phyloP scores from a whole-genome alignment of 2,113 vertebrate species.

The Xiphophorus hellerii region DNA sequence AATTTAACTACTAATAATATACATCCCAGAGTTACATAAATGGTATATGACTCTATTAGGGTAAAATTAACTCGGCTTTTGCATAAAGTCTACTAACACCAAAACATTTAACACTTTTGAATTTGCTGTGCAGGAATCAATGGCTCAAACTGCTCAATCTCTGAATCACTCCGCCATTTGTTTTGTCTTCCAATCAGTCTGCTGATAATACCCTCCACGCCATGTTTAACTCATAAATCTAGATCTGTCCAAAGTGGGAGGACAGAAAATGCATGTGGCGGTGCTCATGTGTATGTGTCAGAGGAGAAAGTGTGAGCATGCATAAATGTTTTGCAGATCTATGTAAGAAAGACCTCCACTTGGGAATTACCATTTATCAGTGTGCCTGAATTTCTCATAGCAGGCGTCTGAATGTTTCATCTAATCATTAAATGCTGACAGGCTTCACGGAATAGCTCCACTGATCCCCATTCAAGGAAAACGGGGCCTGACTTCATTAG shows the following conservation, averaged over 20 bases:
- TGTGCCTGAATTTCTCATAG: constrained; percentile 40
- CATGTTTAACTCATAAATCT: constrained; percentile 59
- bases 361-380: constrained; percentile 52
- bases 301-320: constrained; percentile 18
- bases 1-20: too few relatives aligned
- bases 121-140: constrained; percentile 47
- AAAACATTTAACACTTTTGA: too few relatives aligned
- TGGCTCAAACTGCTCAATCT: constrained; percentile 48
- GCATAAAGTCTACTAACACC: too few relatives aligned
- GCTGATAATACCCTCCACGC: constrained; percentile 34
- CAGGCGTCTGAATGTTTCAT: constrained; percentile 66
- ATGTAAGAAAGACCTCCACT: constrained; percentile 20
- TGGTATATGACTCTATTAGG: too few relatives aligned
- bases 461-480: constrained; percentile 68
- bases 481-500: constrained; percentile 75
- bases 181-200: constrained; percentile 55
- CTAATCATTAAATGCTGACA: constrained; percentile 76
- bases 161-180: constrained; percentile 48
- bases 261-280: constrained; percentile 7
- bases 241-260: constrained; percentile 17
- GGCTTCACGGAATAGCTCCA: constrained; percentile 64
- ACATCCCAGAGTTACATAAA: too few relatives aligned
- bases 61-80: too few relatives aligned
- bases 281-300: background rate
- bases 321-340: constrained; percentile 39